A percentile compares a stretch with the other conserved stretches of the same genome.
Evolutionary conservation across 2,797 vertebrate species (phyloP).

Genomic region (Eurystomus glaucurus): DNA sequence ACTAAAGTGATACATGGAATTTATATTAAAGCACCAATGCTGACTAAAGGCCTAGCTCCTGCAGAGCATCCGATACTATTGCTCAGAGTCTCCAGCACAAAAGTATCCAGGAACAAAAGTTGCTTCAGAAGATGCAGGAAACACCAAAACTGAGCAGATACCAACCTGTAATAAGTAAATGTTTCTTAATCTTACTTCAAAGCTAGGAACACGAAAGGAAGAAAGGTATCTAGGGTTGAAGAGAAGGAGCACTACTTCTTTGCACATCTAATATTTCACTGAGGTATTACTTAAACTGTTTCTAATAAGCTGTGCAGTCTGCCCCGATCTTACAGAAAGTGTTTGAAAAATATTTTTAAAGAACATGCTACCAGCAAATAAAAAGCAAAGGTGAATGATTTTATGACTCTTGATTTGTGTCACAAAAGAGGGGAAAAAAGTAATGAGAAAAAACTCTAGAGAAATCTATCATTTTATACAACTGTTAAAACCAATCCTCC

Average conservation of each 20-base stretch:
- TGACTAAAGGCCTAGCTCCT: not conserved
- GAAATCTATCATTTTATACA: not conserved
- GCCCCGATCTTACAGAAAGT: not conserved
- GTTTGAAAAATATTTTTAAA: not conserved
- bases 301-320: not conserved
- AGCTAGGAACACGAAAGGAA: not conserved
- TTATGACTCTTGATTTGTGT: not conserved
- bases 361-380: not conserved
- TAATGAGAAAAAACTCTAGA: not conserved
- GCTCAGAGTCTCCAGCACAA: not conserved
- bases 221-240: not conserved
- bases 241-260: not conserved
- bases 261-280: not conserved
- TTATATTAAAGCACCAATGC: not conserved
- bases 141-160: not conserved
- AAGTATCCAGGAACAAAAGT: not conserved
- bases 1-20: not conserved
- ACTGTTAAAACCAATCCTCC: not conserved
- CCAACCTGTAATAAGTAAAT: not conserved
- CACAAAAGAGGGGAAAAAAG: not conserved
- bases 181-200: not conserved
- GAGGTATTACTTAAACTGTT: not conserved
- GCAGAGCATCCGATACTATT: fast-evolving
- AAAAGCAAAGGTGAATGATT: not conserved
- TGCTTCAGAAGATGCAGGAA: not conserved